These are phyloP conservation scores for Vimba vimba DNA, from an alignment of 2,113 vertebrate species.

Conservation along the genomic window DNA sequence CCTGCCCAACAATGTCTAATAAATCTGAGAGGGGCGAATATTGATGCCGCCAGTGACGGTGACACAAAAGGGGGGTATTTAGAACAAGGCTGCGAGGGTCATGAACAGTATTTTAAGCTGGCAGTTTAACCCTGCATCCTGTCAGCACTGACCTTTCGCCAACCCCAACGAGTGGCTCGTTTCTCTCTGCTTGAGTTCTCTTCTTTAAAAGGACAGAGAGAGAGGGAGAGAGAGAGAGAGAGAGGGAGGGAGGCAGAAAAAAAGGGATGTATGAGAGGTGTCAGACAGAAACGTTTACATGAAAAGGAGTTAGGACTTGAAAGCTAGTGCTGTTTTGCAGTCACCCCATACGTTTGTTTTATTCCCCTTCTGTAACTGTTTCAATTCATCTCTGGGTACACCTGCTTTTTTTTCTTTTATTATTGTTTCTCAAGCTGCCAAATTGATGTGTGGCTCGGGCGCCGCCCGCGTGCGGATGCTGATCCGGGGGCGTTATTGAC, in stretches of 20 bases:
- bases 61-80: conserved; percentile 97
- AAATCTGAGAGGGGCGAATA: conserved; percentile 91
- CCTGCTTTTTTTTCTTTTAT: conserved; percentile 88
- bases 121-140: conserved; percentile 99
- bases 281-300: conserved; percentile 98
- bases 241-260: conserved; percentile 12
- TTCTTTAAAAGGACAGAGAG: conserved; percentile 76
- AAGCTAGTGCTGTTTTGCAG: conserved; percentile 93
- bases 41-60: conserved; percentile 90
- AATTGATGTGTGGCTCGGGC: conserved; percentile 87
- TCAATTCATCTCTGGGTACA: background rate
- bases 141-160: conserved; percentile 99
- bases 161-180: conserved; percentile 97
- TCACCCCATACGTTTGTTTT: conserved; percentile 83
- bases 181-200: conserved; percentile 87
- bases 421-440: conserved; percentile 79
- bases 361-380: conserved; percentile 46
- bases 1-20: conserved; percentile 89
- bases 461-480: conserved; percentile 79
- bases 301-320: conserved; percentile 96
- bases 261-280: conserved; percentile 93
- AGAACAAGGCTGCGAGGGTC: conserved; percentile 91
- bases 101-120: conserved; percentile 99
- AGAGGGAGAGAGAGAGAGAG: conserved; percentile 47
- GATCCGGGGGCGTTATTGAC: conserved; percentile 92